Percentiles rank a stretch among this genome's conserved stretches.
Evolutionary conservation across 2,888 invertebrate genomes (phyloP).

Genomic region (Smittia aterrima): DNA sequence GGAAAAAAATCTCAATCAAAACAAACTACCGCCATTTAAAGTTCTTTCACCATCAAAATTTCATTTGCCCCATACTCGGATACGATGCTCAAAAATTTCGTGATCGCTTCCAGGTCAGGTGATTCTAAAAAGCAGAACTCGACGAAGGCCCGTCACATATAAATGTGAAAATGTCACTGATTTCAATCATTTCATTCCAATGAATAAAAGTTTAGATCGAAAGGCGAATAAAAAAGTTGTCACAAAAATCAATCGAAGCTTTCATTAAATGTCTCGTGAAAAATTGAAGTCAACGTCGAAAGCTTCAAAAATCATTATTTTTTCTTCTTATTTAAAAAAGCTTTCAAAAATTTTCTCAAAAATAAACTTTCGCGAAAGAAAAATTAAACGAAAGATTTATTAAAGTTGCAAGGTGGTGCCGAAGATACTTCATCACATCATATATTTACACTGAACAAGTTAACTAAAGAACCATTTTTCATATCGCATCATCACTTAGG

Average conservation of each 20-base stretch:
- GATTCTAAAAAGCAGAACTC: neutral
- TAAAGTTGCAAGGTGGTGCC: conserved; percentile 53
- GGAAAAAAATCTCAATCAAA: neutral
- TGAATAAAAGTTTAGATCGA: neutral
- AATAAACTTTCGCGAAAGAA: conserved; percentile 58
- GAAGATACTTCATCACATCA: conserved; percentile 49
- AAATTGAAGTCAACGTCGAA: too few relatives aligned
- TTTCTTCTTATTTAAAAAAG: neutral
- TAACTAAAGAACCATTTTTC: conserved; percentile 6
- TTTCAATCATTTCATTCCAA: neutral
- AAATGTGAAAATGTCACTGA: conserved; percentile 41
- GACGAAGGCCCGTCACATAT: conserved; percentile 33
- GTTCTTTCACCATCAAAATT: conserved; percentile 33
- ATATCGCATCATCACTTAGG: conserved; percentile 23
- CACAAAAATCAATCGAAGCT: too few relatives aligned
- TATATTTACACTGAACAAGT: conserved; percentile 33
- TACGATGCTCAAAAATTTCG: conserved; percentile 44
- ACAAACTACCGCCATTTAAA: conserved; percentile 32
- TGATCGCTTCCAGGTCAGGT: conserved; percentile 43
- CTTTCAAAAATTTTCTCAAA: conserved; percentile 46
- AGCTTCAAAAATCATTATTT: too few relatives aligned
- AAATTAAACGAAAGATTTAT: conserved; percentile 39
- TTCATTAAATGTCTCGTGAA: too few relatives aligned
- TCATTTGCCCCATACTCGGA: conserved; percentile 9
- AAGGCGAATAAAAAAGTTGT: neutral